These are phyloP conservation scores for Apoda limacodes DNA, from an alignment of 2,888 invertebrate species.

Conservation along the genomic window DNA sequence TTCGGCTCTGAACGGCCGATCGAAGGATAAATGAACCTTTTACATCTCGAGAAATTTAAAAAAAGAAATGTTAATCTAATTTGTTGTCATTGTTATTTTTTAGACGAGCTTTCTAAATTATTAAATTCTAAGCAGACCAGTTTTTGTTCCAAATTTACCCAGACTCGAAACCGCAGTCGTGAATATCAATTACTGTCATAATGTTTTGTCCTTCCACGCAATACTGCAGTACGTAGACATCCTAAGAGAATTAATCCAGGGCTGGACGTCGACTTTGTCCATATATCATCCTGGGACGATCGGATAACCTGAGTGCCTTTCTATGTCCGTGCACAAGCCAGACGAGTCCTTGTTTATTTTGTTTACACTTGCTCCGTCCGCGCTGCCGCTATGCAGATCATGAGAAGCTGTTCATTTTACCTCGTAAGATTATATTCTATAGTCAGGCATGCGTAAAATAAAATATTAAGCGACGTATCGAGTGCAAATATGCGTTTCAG, in stretches of 20 bases:
- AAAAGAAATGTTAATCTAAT: too few relatives aligned
- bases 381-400: conserved; percentile 28
- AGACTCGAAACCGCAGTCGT: conserved; percentile 36
- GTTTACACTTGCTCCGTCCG: conserved; percentile 37
- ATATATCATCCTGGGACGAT: conserved; percentile 57
- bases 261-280: conserved; percentile 30
- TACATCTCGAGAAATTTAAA: too few relatives aligned
- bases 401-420: conserved; percentile 23
- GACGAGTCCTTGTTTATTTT: conserved; percentile 40
- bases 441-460: too few relatives aligned
- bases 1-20: too few relatives aligned
- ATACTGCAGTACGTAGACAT: conserved; percentile 24
- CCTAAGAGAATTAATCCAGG: conserved; percentile 41
- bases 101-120: too few relatives aligned
- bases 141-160: too few relatives aligned
- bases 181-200: conserved; percentile 52
- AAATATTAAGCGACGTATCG: too few relatives aligned
- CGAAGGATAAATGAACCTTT: too few relatives aligned
- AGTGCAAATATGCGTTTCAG: too few relatives aligned
- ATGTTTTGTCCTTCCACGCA: conserved; percentile 31
- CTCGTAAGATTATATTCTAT: too few relatives aligned
- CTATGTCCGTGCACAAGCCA: conserved; percentile 40
- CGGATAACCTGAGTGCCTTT: conserved; percentile 53
- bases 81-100: too few relatives aligned
- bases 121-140: too few relatives aligned